These are phyloP conservation scores for Polyploca ridens DNA, from an alignment of 2,888 invertebrate genomes.

Conservation along the genomic window DNA sequence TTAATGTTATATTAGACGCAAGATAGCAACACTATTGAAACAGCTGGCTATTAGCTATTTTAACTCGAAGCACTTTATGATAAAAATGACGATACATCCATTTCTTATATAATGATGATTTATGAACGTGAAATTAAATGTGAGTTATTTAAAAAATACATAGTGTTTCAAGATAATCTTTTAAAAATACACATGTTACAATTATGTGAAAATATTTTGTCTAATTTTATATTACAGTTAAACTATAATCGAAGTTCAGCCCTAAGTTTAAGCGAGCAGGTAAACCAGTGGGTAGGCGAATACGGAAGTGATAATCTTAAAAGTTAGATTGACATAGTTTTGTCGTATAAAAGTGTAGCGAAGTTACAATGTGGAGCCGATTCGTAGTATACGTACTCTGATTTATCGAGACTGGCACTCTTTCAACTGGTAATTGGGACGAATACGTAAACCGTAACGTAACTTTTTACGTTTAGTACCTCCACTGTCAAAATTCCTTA, in stretches of 20 bases:
- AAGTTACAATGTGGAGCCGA: constrained; percentile 73
- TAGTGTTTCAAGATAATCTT: neutral
- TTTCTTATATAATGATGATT: neutral
- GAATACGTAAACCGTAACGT: constrained; percentile 36
- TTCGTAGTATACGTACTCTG: constrained; percentile 49
- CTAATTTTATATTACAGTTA: neutral
- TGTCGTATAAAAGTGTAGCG: constrained; percentile 70
- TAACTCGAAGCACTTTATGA: neutral
- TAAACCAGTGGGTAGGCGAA: constrained; percentile 64
- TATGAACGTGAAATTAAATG: neutral
- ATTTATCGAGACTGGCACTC: constrained; percentile 73
- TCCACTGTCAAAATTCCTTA: constrained; percentile 36
- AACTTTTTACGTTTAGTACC: constrained; percentile 52
- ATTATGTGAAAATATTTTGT: too few species aligned
- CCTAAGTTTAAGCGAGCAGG: constrained; percentile 60
- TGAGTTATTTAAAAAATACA: neutral
- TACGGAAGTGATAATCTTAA: constrained; percentile 80
- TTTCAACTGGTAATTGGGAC: constrained; percentile 74
- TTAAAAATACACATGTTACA: neutral
- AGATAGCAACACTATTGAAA: neutral
- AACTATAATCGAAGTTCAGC: constrained; percentile 35
- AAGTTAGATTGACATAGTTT: constrained; percentile 82
- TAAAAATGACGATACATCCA: constrained; percentile 2
- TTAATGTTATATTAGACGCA: neutral
- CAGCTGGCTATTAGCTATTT: neutral